A percentile compares a stretch with the other conserved stretches of the same genome.
Conservation (phyloP, 2,888 invertebrate species). For the Drosophila mimetica region DNA sequence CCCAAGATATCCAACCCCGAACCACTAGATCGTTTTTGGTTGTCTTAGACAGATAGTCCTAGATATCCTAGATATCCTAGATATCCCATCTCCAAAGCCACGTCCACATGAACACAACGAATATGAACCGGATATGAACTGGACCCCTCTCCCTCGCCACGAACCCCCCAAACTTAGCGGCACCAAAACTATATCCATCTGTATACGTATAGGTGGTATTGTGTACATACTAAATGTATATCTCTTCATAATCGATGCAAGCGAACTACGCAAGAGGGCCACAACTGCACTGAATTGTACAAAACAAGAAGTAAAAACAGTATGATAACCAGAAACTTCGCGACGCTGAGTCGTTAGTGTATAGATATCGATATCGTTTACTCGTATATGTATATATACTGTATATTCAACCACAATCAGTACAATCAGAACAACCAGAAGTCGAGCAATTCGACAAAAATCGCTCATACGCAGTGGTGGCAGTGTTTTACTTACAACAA, state of each 20-base stretch:
- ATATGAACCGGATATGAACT: conserved; percentile 21
- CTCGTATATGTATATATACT: conserved; percentile 42
- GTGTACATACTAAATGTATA: conserved; percentile 24
- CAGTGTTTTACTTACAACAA: conserved; percentile 84
- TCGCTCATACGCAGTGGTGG: conserved; percentile 84
- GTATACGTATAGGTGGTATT: conserved; percentile 6
- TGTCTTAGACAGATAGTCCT: conserved; percentile 16
- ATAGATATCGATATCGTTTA: conserved; percentile 37
- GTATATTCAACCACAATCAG: conserved; percentile 40
- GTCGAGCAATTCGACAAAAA: conserved; percentile 50
- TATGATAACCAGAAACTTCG: conserved; percentile 13
- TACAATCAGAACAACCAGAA: conserved; percentile 59
- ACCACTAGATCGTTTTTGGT: conserved; percentile 17
- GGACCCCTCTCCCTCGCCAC: conserved; percentile 23
- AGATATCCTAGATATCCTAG: conserved; percentile 10
- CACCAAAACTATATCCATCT: conserved; percentile 34
- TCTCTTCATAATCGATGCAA: conserved; percentile 15
- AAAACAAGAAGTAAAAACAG: conserved; percentile 29
- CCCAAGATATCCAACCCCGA: background rate
- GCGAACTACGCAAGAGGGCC: conserved; percentile 20
- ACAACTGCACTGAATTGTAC: conserved; percentile 43
- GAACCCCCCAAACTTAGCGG: conserved; percentile 39
- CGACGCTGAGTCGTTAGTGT: conserved; percentile 44
- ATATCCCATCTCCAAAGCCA: conserved; percentile 17
- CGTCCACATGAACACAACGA: conserved; percentile 31